phyloP scores from a whole-genome alignment of 2,113 vertebrate genomes.

The Cervus canadensis region DNA sequence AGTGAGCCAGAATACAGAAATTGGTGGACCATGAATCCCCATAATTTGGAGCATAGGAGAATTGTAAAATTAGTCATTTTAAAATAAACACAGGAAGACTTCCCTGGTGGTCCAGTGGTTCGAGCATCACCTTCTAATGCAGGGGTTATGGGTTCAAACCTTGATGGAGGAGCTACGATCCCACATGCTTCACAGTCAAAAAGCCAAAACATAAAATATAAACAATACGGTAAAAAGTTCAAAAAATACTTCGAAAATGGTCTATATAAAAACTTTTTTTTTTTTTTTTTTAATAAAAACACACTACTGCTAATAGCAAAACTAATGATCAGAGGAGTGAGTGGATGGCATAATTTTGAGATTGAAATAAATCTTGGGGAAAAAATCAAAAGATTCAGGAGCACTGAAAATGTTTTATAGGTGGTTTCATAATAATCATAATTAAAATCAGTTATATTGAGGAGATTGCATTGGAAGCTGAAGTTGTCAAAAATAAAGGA shows the following conservation, averaged over 20 bases:
- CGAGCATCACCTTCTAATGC: not conserved
- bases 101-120: not conserved
- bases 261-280: not conserved
- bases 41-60: not conserved
- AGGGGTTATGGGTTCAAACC: not conserved
- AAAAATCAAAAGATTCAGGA: not conserved
- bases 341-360: not conserved
- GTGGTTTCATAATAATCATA: not conserved
- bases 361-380: not conserved
- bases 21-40: not conserved
- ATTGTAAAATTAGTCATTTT: too few species aligned
- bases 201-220: not conserved
- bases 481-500: not conserved
- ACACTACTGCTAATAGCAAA: fast-evolving
- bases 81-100: too few species aligned
- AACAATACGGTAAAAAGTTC: not conserved
- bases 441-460: not conserved
- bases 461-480: not conserved
- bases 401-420: not conserved
- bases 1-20: not conserved
- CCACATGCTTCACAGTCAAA: not conserved
- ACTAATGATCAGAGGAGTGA: not conserved
- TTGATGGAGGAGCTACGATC: not conserved
- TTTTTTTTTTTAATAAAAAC: not conserved
- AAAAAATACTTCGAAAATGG: not conserved